Evolutionary conservation across 2,113 vertebrate genomes (phyloP).

Genomic region (Pampusana beccarii): DNA sequence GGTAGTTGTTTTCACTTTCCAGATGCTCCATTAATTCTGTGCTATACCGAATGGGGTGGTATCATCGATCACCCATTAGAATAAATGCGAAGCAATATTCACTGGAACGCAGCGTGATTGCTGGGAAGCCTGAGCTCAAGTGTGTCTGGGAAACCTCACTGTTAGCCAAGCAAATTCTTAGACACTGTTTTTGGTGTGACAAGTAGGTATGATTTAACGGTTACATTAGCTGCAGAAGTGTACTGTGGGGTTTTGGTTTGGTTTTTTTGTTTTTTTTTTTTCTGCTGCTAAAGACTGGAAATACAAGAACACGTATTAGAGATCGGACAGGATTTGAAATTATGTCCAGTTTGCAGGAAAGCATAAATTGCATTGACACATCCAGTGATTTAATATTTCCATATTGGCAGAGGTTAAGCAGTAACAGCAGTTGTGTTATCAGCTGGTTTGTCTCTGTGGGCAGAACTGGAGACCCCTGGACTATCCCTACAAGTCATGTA

Average conservation of each 20-base stretch:
- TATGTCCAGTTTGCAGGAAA: not conserved
- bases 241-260: not conserved
- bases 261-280: no score
- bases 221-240: not conserved
- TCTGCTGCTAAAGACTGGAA: not conserved
- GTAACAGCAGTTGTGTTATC: not conserved
- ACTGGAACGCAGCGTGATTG: rapidly evolving
- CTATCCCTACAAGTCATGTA: rapidly evolving
- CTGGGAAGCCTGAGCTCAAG: not conserved
- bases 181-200: not conserved
- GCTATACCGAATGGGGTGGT: not conserved
- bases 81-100: not conserved
- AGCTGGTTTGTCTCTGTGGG: not conserved
- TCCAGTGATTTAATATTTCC: not conserved
- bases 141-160: not conserved
- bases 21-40: not conserved
- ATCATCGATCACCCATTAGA: not conserved
- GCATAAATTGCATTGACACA: not conserved
- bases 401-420: not conserved
- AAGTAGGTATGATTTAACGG: not conserved
- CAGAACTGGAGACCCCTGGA: not conserved
- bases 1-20: not conserved
- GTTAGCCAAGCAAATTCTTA: not conserved
- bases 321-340: not conserved
- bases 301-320: not conserved